A percentile compares a stretch with the other conserved stretches of the same genome.
phyloP scores from a whole-genome alignment of 37 sponge, comb jelly and placozoan species.

The Agelas oroides region DNA sequence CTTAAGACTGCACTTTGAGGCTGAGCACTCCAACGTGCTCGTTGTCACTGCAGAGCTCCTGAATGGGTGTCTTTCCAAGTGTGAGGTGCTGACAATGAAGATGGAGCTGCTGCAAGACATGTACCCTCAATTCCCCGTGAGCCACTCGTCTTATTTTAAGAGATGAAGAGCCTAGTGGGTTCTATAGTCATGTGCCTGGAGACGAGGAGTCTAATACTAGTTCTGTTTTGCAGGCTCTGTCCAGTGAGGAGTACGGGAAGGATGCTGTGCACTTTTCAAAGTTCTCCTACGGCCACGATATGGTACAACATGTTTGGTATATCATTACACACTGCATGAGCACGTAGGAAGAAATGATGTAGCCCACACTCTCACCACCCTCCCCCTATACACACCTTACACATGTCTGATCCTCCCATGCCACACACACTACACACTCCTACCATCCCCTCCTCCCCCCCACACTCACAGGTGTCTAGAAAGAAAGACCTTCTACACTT shows the following conservation, averaged over 20 bases:
- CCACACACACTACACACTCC: no score
- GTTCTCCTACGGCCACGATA: conserved; percentile 16
- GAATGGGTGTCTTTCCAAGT: conserved; percentile 58
- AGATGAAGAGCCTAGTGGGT: no score
- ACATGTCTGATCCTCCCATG: no score
- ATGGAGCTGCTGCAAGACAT: conserved; percentile 34
- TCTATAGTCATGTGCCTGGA: no score
- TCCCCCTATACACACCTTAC: no score
- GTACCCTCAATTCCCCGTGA: not conserved
- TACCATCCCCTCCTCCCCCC: not conserved
- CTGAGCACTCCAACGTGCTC: conserved; percentile 92
- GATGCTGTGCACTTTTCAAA: not conserved
- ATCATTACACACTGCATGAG: no score
- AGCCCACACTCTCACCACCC: no score
- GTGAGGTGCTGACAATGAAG: conserved; percentile 39
- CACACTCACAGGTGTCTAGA: not conserved
- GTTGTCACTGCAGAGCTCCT: conserved; percentile 80
- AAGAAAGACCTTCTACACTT: conserved; percentile 67
- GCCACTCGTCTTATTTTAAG: no score
- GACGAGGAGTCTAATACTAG: no score
- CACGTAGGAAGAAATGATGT: no score
- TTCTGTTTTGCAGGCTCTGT: not conserved
- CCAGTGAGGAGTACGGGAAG: conserved; percentile 5
- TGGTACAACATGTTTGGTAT: not conserved
- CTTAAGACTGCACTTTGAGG: conserved; percentile 82